A percentile compares a stretch with the other conserved stretches of the same genome.
phyloP scores from a whole-genome alignment of 1,140 invertebrate genomes.

The Drosophila sproati region DNA sequence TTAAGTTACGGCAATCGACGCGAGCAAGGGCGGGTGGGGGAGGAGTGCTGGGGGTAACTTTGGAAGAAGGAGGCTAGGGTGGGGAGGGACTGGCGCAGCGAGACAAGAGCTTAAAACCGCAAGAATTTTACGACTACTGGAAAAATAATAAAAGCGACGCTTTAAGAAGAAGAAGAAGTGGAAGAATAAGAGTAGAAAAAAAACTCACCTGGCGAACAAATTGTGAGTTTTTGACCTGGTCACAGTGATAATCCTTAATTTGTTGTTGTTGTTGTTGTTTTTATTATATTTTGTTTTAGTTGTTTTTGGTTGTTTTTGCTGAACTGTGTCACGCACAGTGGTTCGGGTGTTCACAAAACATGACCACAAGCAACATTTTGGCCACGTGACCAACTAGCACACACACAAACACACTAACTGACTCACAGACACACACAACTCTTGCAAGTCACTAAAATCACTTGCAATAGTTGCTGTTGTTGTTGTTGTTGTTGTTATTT shows the following conservation, averaged over 20 bases:
- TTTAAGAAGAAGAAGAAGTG: conserved; percentile 17
- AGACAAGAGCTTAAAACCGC: conserved; percentile 69
- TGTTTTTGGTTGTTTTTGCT: conserved; percentile 35
- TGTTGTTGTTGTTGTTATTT: conserved; percentile 23
- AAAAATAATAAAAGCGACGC: conserved; percentile 4
- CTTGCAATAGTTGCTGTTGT: conserved; percentile 37
- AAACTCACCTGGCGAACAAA: conserved; percentile 63
- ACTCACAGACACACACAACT: conserved; percentile 37
- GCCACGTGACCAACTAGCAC: conserved; percentile 68
- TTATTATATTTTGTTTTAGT: neutral
- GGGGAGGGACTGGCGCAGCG: conserved; percentile 57
- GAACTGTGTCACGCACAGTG: conserved; percentile 72
- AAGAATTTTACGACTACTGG: conserved; percentile 47
- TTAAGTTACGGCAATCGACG: conserved; percentile 76
- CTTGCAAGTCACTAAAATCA: conserved; percentile 26
- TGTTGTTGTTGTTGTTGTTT: conserved; percentile 20
- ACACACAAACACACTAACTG: neutral
- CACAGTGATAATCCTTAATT: conserved; percentile 63
- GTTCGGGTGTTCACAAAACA: conserved; percentile 39
- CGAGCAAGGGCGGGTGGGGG: conserved; percentile 2
- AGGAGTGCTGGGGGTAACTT: neutral
- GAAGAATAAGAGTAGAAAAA: conserved; percentile 31
- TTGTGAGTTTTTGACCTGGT: conserved; percentile 41
- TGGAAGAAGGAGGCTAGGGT: neutral
- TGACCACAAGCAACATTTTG: conserved; percentile 58